phyloP scores from a whole-genome alignment of 2,888 invertebrate species.

The Heliconius ethilla region DNA sequence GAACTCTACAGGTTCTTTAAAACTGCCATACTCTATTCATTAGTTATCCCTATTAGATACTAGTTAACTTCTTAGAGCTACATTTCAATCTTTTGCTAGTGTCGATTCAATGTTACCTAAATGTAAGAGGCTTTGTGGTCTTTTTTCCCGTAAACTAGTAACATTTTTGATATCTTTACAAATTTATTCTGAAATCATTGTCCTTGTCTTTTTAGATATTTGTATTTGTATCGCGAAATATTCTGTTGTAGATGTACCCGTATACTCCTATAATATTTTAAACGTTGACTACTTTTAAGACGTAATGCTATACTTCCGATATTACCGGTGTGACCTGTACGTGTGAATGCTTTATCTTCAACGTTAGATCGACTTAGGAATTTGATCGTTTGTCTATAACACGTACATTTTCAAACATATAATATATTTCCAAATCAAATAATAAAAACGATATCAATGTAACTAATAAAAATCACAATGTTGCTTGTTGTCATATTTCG shows the following conservation, averaged over 20 bases:
- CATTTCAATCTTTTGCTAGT: constrained; percentile 25
- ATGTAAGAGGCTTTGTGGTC: constrained; percentile 41
- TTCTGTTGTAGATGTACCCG: constrained; percentile 51
- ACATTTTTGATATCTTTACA: constrained; percentile 78
- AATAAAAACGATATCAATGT: constrained; percentile 4
- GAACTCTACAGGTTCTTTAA: constrained; percentile 27
- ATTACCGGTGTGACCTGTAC: constrained; percentile 25
- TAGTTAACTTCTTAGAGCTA: constrained; percentile 27
- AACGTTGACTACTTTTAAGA: constrained; percentile 81
- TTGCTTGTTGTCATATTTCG: constrained; percentile 11
- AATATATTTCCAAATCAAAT: constrained; percentile 14
- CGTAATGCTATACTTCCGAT: constrained; percentile 54
- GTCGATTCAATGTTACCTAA: constrained; percentile 20
- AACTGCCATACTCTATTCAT: constrained; percentile 38
- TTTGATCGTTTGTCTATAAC: background rate
- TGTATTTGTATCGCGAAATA: constrained; percentile 56
- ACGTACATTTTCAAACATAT: background rate
- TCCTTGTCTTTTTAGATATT: constrained; percentile 69
- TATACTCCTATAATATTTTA: constrained; percentile 43
- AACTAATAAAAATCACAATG: constrained; percentile 14
- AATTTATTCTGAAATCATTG: constrained; percentile 68
- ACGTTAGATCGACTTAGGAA: constrained; percentile 14
- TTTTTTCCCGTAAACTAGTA: constrained; percentile 49
- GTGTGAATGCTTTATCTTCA: constrained; percentile 31
- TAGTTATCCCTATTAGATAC: constrained; percentile 23